Evolutionary conservation across 2,113 vertebrate species (phyloP), one percentile per base, ranked within the genome.

Genomic region (Elephantulus edwardii): DNA sequence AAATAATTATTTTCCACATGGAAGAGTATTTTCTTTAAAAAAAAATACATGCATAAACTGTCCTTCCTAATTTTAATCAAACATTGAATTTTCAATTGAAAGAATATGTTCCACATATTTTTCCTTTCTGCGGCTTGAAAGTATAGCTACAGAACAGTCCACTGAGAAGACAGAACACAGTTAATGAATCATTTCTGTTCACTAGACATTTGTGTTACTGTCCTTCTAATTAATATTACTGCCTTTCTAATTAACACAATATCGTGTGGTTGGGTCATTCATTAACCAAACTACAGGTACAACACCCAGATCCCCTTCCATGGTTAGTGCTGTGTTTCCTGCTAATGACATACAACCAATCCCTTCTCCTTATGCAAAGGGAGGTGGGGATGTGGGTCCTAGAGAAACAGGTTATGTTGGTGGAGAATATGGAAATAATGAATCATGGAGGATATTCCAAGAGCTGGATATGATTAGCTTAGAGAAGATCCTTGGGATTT

Each of bases 161-260:
- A 77, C 35, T 91, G 82, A 88, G 58, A 80, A 1, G 17, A 42
- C 68, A 56, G 54, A 88, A 71, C 33, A 62, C 70, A 87, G 22
- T 90, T 88, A 74, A 84, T 83, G 33, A 83, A 91, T 94, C 38
- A 89, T 90, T 86, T 91, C 40, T 24, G 28, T 83, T 3, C 48
- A 80, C 62, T 80, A 88, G 48, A 48, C 50, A 77, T 75, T 92
- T 88, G 85, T 33, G 66, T 92, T 91, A 58, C 38, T 86, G n/a
- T 83, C 75, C 92, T 62, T 79, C 40, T 91, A 72, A 93, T 90
- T 71, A 91, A 80, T 22, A 56, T 87, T 85, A 71, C 20, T 35
- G n/a, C 83, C n/a, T 77, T 86, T 91, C 48, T 93, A 83, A 92
- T 94, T 96, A 86, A 80, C 72, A 74, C 64, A 82, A 84, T 7